phyloP scores from a whole-genome alignment of 2,113 vertebrate genomes.

The Apus apus region DNA sequence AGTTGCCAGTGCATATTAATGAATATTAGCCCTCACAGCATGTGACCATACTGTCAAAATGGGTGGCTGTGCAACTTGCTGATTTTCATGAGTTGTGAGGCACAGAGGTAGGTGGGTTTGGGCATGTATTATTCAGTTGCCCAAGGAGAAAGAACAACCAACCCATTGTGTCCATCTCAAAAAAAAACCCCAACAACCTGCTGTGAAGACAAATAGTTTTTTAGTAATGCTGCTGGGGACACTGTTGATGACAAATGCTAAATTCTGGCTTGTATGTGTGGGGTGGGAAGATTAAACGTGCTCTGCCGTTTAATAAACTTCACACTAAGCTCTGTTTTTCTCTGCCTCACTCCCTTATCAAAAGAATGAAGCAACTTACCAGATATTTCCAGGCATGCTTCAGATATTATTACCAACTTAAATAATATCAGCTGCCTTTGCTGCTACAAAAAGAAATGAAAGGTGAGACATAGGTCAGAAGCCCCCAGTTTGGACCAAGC shows the following conservation, averaged over 20 bases:
- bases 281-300: neutral
- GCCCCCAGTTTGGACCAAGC: neutral
- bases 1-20: neutral
- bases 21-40: neutral
- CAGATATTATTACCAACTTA: slow-evolving; percentile 15
- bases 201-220: neutral
- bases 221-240: neutral
- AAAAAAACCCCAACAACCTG: neutral
- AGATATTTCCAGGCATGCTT: slow-evolving; percentile 39
- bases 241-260: slow-evolving; percentile 7
- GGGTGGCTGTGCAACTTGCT: neutral
- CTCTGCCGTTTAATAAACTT: slow-evolving; percentile 43
- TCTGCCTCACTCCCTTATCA: neutral
- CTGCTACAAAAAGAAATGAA: neutral
- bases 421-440: slow-evolving; percentile 4
- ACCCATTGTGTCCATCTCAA: neutral
- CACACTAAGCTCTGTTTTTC: neutral
- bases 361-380: slow-evolving; percentile 40
- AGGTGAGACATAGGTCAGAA: neutral
- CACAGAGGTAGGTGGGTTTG: neutral
- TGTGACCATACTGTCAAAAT: neutral
- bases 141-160: slow-evolving; percentile 28
- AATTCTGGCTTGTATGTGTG: neutral
- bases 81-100: neutral
- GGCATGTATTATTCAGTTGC: neutral